Evolutionary conservation across 2,888 invertebrate genomes (phyloP), one percentile per base, ranked within the genome.

Genomic region (Stenichneumon culpator): DNA sequence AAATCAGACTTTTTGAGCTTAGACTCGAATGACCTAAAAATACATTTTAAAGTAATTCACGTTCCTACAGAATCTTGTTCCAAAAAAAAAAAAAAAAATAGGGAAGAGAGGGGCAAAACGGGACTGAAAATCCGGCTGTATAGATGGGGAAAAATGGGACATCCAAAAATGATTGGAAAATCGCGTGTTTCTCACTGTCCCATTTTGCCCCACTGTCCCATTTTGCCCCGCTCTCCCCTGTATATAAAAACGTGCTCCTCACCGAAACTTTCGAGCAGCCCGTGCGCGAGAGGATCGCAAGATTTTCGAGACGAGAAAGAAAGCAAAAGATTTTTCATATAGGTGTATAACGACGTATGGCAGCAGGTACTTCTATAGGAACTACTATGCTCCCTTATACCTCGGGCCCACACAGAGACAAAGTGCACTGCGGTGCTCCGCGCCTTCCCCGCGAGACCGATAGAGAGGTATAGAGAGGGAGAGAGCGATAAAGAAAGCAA

Each of bases 321-420:
- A 28, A 47, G 67, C 65, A 50, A 78, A 68, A 67, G 60, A 73
- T 36, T 44, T 36, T 63, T 50, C 39, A 11, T 60, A 72, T 50
- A 69, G 72, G 79, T 77, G 79, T 79, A 82, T 7, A 44, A 16
- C 44, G 44, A 44, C 14, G 79, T 79, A 82, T n/a, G n/a, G 54
- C 68, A 36, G 50, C 63, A 36, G 75, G 65, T 72, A 72, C 67
- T 70, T 73, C 52, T 65, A 47, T 70, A 78, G 57, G 36, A n/a
- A 50, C 44, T 39, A 9, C 72, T 57, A 67, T 57, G 19, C 32
- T 19, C 16, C 47, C 65, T 54, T 54, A 47, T 79, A 68, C 50
- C 68, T 73, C 72, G 57, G 75, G 88, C 86, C 89, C 89, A 85
- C 89, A 87, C 88, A 89, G 86, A 86, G 86, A 86, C 87, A 86